Percentiles rank a stretch among this genome's conserved stretches.
phyloP scores from a whole-genome alignment of 2,888 invertebrate species.

The Caenorhabditis sinica region DNA sequence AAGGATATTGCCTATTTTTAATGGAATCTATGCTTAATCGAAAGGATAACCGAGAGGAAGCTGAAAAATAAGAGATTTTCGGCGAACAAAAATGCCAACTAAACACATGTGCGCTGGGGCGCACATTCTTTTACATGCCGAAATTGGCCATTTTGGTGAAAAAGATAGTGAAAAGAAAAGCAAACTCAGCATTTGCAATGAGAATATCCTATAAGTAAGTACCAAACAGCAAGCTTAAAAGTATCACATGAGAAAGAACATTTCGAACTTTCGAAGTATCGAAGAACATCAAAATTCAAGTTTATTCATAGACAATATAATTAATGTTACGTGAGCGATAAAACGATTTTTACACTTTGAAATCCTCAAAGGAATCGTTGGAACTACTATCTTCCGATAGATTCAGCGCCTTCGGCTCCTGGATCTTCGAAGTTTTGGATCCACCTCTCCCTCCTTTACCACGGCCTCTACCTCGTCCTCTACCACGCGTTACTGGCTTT shows the following conservation, averaged over 20 bases:
- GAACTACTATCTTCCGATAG: slow-evolving; percentile 60
- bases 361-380: slow-evolving; percentile 51
- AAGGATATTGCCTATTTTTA: not conserved
- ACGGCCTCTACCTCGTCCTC: slow-evolving; percentile 32
- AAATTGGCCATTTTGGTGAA: not conserved
- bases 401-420: slow-evolving; percentile 23
- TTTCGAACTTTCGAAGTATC: no score
- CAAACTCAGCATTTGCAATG: not conserved
- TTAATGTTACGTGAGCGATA: not conserved
- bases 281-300: not conserved
- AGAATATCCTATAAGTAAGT: no score
- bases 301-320: slow-evolving; percentile 2
- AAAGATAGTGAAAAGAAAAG: not conserved
- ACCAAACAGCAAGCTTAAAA: no score
- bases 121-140: slow-evolving; percentile 14
- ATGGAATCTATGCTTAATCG: not conserved
- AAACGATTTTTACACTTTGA: not conserved
- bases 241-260: no score
- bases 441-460: not conserved
- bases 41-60: slow-evolving; percentile 16
- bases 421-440: slow-evolving; percentile 1
- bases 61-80: slow-evolving; percentile 29
- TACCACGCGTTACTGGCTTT: slow-evolving; percentile 3
- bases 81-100: slow-evolving; percentile 59
- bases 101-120: slow-evolving; percentile 52